Evolutionary conservation across 2,797 vertebrate genomes (phyloP), one percentile per base, ranked within the genome.

Genomic region (Lutra lutra): DNA sequence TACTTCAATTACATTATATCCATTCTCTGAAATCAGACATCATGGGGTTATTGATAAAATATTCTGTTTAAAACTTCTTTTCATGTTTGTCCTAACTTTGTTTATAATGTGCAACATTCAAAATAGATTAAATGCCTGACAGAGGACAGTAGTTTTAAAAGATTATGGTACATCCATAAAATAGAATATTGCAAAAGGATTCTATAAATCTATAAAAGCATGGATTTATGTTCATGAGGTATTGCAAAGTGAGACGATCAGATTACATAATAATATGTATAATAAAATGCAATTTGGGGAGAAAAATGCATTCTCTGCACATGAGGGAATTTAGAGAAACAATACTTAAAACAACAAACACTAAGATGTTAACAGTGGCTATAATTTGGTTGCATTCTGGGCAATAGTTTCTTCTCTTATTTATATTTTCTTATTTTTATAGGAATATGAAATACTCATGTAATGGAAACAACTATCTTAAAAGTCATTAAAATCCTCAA

Each of bases 371-470:
- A 87, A 84, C 5, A 40, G 58, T 20, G 15, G 13, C 5, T 48
- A 68, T 56, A 35, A 56, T 56, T 62, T 68, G 14, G 48, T 82
- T 86, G 20, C 48, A 58, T n/a, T 94, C 21, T 77, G 43, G 43
- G 35, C 40, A 23, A 79, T n/a, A 68, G 7, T 88, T 68, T 56
- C 40, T 87, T 73, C 77, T 85, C 86, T 91, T 91, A 85, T n/a
- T 97, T 88, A 85, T 43, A 85, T 90, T 79, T 84, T 68, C 43
- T 95, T 14, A 89, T 64, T 64, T 90, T 77, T 64, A 86, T 86
- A 18, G 64, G 60, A 89, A 77, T 3, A 38, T 72, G 14, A 72
- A 94, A 89, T 58, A 78, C 38, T 91, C 77, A 20, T 15, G 0
- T 70, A 82, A 58, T 94, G 38, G 94, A 89, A 95, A 87, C 7